These are phyloP conservation scores for Euplexia lucipara DNA, from an alignment of 2,888 invertebrate genomes.

Conservation along the genomic window DNA sequence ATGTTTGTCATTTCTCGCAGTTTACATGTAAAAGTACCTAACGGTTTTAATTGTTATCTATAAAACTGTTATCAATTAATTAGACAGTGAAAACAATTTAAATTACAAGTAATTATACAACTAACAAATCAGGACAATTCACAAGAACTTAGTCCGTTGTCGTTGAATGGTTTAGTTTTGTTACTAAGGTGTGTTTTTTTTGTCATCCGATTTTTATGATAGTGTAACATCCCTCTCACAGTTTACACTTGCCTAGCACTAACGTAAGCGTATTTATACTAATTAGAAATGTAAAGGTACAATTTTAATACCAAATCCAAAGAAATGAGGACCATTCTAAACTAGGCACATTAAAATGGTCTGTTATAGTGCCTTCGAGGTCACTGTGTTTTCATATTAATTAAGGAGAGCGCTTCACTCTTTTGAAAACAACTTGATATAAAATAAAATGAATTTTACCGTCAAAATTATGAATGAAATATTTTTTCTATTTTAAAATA, in stretches of 20 bases:
- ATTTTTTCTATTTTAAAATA: neutral
- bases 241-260: neutral
- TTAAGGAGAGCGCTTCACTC: neutral
- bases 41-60: neutral
- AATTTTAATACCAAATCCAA: slow-evolving; percentile 4
- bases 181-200: too few species aligned
- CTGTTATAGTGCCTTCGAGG: too few species aligned
- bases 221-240: too few species aligned
- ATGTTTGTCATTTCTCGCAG: too few species aligned
- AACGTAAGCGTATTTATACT: neutral
- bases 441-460: neutral
- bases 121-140: too few species aligned
- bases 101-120: too few species aligned
- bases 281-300: neutral
- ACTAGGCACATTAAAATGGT: neutral
- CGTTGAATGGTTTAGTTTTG: too few species aligned
- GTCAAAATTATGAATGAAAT: neutral
- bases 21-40: slow-evolving; percentile 7
- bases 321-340: neutral
- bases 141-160: too few species aligned
- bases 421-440: neutral
- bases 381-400: neutral
- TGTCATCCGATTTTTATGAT: too few species aligned
- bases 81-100: too few species aligned
- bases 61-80: too few species aligned